Percentiles rank a stretch among this genome's conserved stretches.
These are phyloP conservation scores for Aphodius granarius DNA, from an alignment of 2,888 invertebrate genomes.

Conservation along the genomic window DNA sequence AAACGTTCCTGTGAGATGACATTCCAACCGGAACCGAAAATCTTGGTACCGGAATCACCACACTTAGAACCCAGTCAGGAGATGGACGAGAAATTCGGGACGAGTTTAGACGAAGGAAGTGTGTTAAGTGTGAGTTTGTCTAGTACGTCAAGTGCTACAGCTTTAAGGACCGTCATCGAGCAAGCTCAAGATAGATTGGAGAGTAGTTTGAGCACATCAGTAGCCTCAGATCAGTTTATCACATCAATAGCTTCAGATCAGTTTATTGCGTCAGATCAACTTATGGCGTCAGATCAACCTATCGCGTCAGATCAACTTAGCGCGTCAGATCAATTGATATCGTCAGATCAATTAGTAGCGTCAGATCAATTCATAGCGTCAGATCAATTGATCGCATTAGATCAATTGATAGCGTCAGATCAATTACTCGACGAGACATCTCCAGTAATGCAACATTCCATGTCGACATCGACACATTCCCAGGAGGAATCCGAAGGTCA, in stretches of 20 bases:
- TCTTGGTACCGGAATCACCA: slow-evolving; percentile 55
- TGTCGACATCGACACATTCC: slow-evolving; percentile 49
- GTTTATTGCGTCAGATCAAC: too few relatives aligned
- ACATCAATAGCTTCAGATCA: slow-evolving; percentile 52
- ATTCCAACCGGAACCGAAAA: slow-evolving; percentile 68
- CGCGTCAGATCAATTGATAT: too few relatives aligned
- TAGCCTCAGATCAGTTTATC: slow-evolving; percentile 54
- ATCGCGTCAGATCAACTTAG: too few relatives aligned
- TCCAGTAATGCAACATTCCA: slow-evolving; percentile 33
- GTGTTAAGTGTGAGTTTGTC: slow-evolving; percentile 61
- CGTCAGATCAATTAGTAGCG: too few relatives aligned
- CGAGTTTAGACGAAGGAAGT: slow-evolving; percentile 63
- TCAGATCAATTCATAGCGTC: too few relatives aligned
- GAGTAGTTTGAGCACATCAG: slow-evolving; percentile 53
- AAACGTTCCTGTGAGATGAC: slow-evolving; percentile 91
- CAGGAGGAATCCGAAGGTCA: slow-evolving; percentile 39
- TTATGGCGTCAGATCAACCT: slow-evolving; percentile 41
- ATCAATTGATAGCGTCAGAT: too few relatives aligned
- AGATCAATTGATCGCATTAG: too few relatives aligned
- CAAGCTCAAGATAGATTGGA: slow-evolving; percentile 51
- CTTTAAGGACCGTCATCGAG: slow-evolving; percentile 54
- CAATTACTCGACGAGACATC: slow-evolving; percentile 46
- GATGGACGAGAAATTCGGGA: slow-evolving; percentile 57
- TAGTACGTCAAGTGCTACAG: slow-evolving; percentile 58
- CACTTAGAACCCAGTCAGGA: slow-evolving; percentile 52